Base-by-base conservation (phyloP, 1,140 invertebrate species). In the Atta texana region DNA sequence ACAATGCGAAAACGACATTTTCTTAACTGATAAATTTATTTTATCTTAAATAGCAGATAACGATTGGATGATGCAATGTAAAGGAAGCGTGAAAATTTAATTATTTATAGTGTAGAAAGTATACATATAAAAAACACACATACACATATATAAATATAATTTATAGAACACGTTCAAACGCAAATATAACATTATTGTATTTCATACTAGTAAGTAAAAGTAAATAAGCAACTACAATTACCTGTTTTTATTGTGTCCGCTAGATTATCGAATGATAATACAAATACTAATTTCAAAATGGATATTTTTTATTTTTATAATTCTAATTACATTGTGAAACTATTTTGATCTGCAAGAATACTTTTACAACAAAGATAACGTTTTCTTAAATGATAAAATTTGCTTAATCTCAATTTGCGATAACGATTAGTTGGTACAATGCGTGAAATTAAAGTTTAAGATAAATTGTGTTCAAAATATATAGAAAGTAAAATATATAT, bases 1-100 rank as follows among this genome's bases (percentile, higher is more conserved):
- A 6, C 28, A 53, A 24, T 31, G 34, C 39, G 31, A 74, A 49
- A 8, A 21, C 18, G 51, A 49, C 39, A 31, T 51, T 61, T 59
- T 24, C 39, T 49, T 59, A 28, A 82, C 55, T 57, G 34, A 31
- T 49, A 57, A 72, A 28, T 71, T 59, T 49, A 53, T 28, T 24
- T 69, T 28, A 39, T 18, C 12, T 28, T n/a, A 51, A 51, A n/a
- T 21, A 39, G 8, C 31, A 61, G 34, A n/a, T 31, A 55, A 34
- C 4, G 2, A 66, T 21, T 34, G 76, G 1, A 51, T 18, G n/a
- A 21, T 6, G 21, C 39, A 14, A 69, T 34, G 10, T 18, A 24
- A 66, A 18, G 6, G 16, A 14, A n/a, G 24, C 21, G 7, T 28
- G 24, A 55, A 72, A 72, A 12, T 71, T 71, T 51, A 71, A 51